Conservation (phyloP, 2,888 invertebrate genomes). For the Aromia moschata region DNA sequence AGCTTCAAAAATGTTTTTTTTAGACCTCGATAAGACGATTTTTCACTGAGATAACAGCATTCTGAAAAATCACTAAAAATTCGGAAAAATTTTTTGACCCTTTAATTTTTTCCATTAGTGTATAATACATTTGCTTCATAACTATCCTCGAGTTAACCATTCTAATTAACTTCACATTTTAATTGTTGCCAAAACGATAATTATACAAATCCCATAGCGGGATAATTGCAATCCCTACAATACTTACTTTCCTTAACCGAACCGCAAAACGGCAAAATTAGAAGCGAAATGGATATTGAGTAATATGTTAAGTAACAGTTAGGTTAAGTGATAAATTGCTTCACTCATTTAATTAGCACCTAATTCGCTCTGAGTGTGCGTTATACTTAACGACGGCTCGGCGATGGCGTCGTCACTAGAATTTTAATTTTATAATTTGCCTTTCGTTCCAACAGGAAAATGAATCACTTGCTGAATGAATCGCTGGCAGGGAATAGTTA, state of each 20-base stretch:
- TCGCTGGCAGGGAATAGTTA: background rate
- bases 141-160: background rate
- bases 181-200: conserved; percentile 6
- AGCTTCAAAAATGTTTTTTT: too few species aligned
- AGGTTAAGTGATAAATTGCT: conserved; percentile 19
- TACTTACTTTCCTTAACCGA: conserved; percentile 14
- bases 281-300: conserved; percentile 14
- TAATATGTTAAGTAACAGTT: conserved; percentile 12
- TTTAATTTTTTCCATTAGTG: too few species aligned
- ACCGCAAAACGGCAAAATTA: conserved; percentile 7
- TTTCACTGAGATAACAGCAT: too few species aligned
- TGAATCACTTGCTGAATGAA: conserved; percentile 11
- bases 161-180: conserved; percentile 6
- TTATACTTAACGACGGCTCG: conserved; percentile 4
- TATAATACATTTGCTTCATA: too few species aligned
- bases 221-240: conserved; percentile 19
- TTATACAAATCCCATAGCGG: background rate
- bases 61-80: too few species aligned
- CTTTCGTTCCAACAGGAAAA: conserved; percentile 9
- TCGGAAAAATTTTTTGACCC: too few species aligned
- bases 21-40: too few species aligned
- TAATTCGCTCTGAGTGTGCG: conserved; percentile 21
- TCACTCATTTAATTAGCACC: conserved; percentile 25
- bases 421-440: conserved; percentile 10
- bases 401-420: background rate